Base-by-base conservation (phyloP, 2,797 vertebrate genomes). In the Austrolebias charrua region DNA sequence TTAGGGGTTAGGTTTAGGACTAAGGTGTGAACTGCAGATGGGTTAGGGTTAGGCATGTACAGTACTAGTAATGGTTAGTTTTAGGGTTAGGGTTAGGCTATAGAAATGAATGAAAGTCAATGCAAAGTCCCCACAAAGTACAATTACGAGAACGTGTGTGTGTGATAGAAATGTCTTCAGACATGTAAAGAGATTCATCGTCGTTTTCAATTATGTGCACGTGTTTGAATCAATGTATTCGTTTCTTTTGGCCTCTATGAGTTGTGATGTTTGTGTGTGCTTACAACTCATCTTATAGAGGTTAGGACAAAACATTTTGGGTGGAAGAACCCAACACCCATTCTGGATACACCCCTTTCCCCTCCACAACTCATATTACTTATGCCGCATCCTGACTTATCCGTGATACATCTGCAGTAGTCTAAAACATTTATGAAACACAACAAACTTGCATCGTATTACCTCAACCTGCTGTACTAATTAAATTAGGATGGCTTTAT, bases 351-450 rank as follows among this genome's bases (percentile, higher is more conserved):
- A 65, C 61, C 71, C 71, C 8, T 14, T 35, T 42, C 16, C 73
- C 40, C 60, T 78, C 69, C 45, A 65, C 84, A 83, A 68, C 28
- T 82, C 45, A 71, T 73, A 73, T 60, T 83, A 80, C 78, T 82
- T 79, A 84, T 76, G 62, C 80, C 75, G 82, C 80, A 74, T 66
- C 40, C 40, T 70, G 63, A 78, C 76, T 83, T 80, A 77, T 84
- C 81, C 81, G 71, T 70, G 82, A 83, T 82, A 62, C 68, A 80
- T 82, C 76, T 81, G 79, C 85, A 86, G 66, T 47, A 56, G 76
- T 79, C 75, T 85, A 35, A 88, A 86, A 81, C 78, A 83, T 88
- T 86, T 40, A 87, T 79, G 65, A 78, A 88, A 83, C 67, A 73
- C 49, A 81, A 74, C 67, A 75, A 69, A 72, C 60, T 76, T 71